These are phyloP conservation scores for Polydrusus pterygomalis DNA, from an alignment of 2,888 invertebrate species.

Conservation along the genomic window DNA sequence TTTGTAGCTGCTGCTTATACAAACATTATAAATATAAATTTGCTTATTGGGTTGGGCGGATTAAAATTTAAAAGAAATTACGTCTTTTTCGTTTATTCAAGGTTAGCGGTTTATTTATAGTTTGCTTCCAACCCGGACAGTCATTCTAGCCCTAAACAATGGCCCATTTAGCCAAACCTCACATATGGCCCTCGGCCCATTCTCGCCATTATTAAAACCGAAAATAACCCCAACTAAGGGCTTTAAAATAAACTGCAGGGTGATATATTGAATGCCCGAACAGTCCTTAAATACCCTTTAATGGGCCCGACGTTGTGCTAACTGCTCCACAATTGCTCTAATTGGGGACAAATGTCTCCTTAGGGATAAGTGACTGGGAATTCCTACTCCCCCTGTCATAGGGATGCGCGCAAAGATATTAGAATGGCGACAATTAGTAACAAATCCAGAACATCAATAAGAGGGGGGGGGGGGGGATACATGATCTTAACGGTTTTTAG, in stretches of 20 bases:
- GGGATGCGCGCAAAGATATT: slow-evolving; percentile 11
- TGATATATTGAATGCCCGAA: slow-evolving; percentile 50
- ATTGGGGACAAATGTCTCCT: slow-evolving; percentile 68
- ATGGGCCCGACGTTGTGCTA: slow-evolving; percentile 65
- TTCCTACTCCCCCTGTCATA: slow-evolving; percentile 38
- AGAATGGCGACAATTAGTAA: slow-evolving; percentile 4
- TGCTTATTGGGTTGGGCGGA: too few species aligned
- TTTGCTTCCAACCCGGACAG: background rate
- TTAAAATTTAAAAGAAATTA: too few species aligned
- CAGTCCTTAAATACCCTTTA: slow-evolving; percentile 66
- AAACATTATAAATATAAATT: too few species aligned
- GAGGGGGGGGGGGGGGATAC: too few species aligned
- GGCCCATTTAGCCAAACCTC: slow-evolving; percentile 12
- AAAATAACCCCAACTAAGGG: slow-evolving; percentile 43
- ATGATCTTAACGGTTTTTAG: too few species aligned
- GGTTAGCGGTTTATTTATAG: too few species aligned
- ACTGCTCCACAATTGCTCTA: slow-evolving; percentile 69
- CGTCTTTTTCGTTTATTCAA: too few species aligned
- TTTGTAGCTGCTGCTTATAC: too few species aligned
- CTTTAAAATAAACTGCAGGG: slow-evolving; percentile 50
- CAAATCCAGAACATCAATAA: too few species aligned
- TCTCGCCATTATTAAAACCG: slow-evolving; percentile 33
- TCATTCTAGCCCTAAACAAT: background rate
- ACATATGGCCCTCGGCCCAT: slow-evolving; percentile 19
- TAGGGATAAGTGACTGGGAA: slow-evolving; percentile 36